Evolutionary conservation across 2,797 vertebrate genomes (phyloP), one percentile per base, ranked within the genome.

Genomic region (Margarornis squamiger): DNA sequence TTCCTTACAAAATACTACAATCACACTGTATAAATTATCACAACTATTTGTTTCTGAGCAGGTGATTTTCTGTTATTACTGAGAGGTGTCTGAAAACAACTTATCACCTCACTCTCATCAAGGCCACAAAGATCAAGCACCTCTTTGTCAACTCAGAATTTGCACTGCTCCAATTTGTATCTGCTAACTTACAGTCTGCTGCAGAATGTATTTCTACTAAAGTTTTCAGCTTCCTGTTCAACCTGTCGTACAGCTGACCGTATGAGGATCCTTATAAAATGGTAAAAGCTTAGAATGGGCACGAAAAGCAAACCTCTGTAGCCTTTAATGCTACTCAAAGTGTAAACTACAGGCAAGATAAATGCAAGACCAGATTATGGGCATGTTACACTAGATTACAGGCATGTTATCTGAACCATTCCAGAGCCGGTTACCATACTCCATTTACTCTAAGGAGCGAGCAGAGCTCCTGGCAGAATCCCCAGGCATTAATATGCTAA

Each of bases 401-500:
- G 75, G n/a, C 9, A 0, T 2, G 3, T 36, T 55, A 75, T 55
- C 51, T 41, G 41, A 92, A 57, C 36, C 74, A 45, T 57, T 82
- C 71, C 80, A 81, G 75, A 51, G 74, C 34, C 22, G 55, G 62
- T 20, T 52, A 86, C 74, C 12, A 2, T 26, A 43, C 71, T 88
- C 66, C 87, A 46, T 4, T 39, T 73, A 49, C 66, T 62, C 70
- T 9, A 46, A 74, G 61, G 46, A 90, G 51, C 51, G n/a, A 82
- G 78, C 7, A 7, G 34, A 57, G 52, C 76, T 92, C 84, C 71
- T 68, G 87, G 91, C 90, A 92, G 75, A 39, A 88, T 38, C 51
- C 59, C 48, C 71, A 80, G 32, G 36, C 66, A 75, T 39, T 84
- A 91, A 57, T 49, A 90, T 13, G 30, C 86, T 96, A 96, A 96